Conservation (phyloP, 2,113 vertebrate genomes). For the Cygnus buccinator region DNA sequence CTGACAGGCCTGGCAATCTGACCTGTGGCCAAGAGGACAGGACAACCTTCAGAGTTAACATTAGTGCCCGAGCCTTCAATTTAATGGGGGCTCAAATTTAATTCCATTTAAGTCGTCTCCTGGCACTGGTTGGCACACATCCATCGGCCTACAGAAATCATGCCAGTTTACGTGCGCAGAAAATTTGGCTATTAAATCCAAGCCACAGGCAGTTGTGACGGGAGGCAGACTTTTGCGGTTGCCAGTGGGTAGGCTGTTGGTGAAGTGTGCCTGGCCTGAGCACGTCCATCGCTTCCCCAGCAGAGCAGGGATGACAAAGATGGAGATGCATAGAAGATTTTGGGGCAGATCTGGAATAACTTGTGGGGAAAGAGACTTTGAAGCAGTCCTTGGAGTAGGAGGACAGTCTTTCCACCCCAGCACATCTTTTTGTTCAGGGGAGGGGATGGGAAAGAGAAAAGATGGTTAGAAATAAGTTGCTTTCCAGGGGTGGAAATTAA, state of each 20-base stretch:
- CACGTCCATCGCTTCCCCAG: background rate
- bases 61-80: background rate
- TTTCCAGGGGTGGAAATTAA: background rate
- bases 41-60: background rate
- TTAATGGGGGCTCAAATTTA: background rate
- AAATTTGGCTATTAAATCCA: background rate
- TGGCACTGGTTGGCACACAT: background rate
- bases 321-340: background rate
- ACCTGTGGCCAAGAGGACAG: background rate
- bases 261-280: background rate
- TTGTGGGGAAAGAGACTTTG: background rate
- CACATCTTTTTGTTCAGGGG: background rate
- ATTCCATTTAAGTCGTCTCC: background rate
- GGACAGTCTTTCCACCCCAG: background rate
- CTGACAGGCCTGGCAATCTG: background rate
- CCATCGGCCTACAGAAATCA: background rate
- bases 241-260: background rate
- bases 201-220: background rate
- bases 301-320: rapidly evolving
- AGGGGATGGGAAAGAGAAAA: background rate
- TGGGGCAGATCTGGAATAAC: rapidly evolving
- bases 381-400: background rate
- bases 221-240: background rate
- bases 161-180: background rate
- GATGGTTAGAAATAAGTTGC: background rate